Percentiles rank a stretch among this genome's conserved stretches.
phyloP scores from a whole-genome alignment of 2,888 invertebrate genomes.

The Zhengitettix transpicula region DNA sequence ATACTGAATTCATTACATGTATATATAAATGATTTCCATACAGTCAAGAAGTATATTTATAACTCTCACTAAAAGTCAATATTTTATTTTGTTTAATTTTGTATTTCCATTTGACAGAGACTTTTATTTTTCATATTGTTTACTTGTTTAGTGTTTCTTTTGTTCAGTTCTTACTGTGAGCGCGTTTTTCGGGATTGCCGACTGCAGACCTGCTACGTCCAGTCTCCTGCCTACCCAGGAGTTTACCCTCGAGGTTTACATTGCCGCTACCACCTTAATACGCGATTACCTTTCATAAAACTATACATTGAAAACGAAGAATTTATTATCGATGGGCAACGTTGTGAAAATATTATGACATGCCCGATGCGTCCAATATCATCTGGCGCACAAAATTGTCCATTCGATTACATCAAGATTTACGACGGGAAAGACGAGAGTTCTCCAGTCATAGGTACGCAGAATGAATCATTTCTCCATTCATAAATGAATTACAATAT shows the following conservation, averaged over 20 bases:
- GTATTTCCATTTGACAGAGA: too few species aligned
- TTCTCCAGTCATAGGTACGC: slow-evolving; percentile 56
- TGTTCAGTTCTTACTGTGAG: slow-evolving; percentile 64
- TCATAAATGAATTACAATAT: too few species aligned
- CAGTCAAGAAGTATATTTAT: too few species aligned
- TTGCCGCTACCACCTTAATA: slow-evolving; percentile 81
- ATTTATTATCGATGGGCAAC: slow-evolving; percentile 83
- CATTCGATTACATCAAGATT: slow-evolving; percentile 75
- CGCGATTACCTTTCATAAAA: slow-evolving; percentile 75
- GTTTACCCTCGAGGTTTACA: slow-evolving; percentile 81
- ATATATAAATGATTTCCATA: too few species aligned
- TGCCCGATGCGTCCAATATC: slow-evolving; percentile 86
- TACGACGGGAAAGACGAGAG: slow-evolving; percentile 82
- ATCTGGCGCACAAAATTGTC: slow-evolving; percentile 71
- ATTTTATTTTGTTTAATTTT: too few species aligned
- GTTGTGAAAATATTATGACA: slow-evolving; percentile 88
- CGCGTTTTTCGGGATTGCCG: slow-evolving; percentile 74
- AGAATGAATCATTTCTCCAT: too few species aligned
- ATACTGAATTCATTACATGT: too few species aligned
- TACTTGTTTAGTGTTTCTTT: too few species aligned
- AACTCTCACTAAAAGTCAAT: too few species aligned
- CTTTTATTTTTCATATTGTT: too few species aligned
- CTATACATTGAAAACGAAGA: slow-evolving; percentile 84
- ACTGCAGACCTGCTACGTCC: slow-evolving; percentile 83
- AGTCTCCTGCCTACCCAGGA: slow-evolving; percentile 84